Percentiles rank a stretch among this genome's conserved stretches.
phyloP scores from a whole-genome alignment of 2,888 invertebrate genomes.

The Geotrupes spiniger region DNA sequence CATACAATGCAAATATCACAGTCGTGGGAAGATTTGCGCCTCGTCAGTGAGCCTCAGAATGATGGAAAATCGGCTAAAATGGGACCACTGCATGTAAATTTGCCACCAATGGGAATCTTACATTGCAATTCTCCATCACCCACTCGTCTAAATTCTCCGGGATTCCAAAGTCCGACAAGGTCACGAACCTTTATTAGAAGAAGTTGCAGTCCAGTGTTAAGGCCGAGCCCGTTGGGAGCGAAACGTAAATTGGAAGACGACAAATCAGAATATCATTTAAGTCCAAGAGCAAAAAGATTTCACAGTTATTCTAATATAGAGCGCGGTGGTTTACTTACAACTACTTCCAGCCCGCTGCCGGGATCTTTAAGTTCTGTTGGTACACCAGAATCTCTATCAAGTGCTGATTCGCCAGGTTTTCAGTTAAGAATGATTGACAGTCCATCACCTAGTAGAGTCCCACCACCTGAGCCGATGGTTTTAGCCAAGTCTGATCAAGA shows the following conservation, averaged over 20 bases:
- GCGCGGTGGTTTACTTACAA: slow-evolving; percentile 47
- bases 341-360: slow-evolving; percentile 52
- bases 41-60: slow-evolving; percentile 40
- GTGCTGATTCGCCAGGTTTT: slow-evolving; percentile 60
- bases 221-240: slow-evolving; percentile 71
- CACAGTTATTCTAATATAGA: slow-evolving; percentile 44
- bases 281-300: slow-evolving; percentile 50
- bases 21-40: slow-evolving; percentile 87
- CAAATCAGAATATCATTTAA: slow-evolving; percentile 44
- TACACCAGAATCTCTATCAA: slow-evolving; percentile 61
- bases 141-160: slow-evolving; percentile 41
- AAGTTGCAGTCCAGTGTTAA: slow-evolving; percentile 84
- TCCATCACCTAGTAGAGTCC: slow-evolving; percentile 52
- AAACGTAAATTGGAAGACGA: slow-evolving; percentile 65
- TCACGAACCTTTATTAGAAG: slow-evolving; percentile 67
- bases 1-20: slow-evolving; percentile 92
- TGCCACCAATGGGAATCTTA: slow-evolving; percentile 45
- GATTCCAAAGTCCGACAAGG: slow-evolving; percentile 66
- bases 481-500: slow-evolving; percentile 48
- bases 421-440: slow-evolving; percentile 56
- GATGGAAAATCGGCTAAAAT: slow-evolving; percentile 44
- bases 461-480: slow-evolving; percentile 44
- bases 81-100: slow-evolving; percentile 51
- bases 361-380: slow-evolving; percentile 59
- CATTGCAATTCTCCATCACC: slow-evolving; percentile 48